These are phyloP conservation scores for Macrophya alboannulata DNA, from an alignment of 2,888 invertebrate genomes.

Conservation along the genomic window DNA sequence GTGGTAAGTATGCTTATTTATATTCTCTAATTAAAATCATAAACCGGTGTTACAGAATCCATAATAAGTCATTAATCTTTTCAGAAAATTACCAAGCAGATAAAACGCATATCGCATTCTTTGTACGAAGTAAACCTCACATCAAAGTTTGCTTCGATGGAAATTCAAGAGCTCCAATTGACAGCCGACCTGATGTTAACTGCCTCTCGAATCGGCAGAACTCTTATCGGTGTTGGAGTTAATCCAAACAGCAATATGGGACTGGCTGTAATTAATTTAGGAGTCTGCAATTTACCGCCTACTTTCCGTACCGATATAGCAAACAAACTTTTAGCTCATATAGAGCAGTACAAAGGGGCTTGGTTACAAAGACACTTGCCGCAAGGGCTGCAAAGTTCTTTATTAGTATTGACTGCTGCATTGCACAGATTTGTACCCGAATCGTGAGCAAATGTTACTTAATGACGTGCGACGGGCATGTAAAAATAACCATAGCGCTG, in stretches of 20 bases:
- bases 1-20: conserved; percentile 78
- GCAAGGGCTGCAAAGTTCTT: conserved; percentile 81
- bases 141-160: conserved; percentile 79
- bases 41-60: conserved; percentile 33
- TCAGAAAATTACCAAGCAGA: conserved; percentile 82
- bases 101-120: conserved; percentile 81
- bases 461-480: not conserved
- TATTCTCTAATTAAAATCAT: not conserved
- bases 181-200: conserved; percentile 84
- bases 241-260: conserved; percentile 83
- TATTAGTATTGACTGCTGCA: conserved; percentile 80
- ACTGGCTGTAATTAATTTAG: conserved; percentile 83
- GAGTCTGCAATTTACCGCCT: conserved; percentile 84
- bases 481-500: not conserved
- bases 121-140: conserved; percentile 78
- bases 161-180: conserved; percentile 82
- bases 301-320: conserved; percentile 85
- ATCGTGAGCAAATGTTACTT: conserved; percentile 63
- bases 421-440: conserved; percentile 81
- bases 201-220: conserved; percentile 82
- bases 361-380: conserved; percentile 82
- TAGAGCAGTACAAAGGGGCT: conserved; percentile 82
- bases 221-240: conserved; percentile 82
- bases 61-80: conserved; percentile 61
- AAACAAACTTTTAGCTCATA: conserved; percentile 83